A percentile compares a stretch with the other conserved stretches of the same genome.
phyloP scores from a whole-genome alignment of 1,140 invertebrate species.

The Whitmania pigra region DNA sequence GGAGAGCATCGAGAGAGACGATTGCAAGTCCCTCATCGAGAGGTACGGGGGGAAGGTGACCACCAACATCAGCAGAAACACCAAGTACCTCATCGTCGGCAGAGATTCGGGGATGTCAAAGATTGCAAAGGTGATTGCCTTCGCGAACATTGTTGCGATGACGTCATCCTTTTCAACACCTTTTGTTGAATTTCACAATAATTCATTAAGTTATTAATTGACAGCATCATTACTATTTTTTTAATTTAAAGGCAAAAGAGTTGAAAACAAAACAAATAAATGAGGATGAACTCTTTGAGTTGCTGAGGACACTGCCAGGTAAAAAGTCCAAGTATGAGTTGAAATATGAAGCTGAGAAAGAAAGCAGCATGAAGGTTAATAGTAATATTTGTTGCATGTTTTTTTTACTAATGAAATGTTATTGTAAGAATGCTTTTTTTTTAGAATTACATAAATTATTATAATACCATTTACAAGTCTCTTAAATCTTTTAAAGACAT shows the following conservation, averaged over 20 bases:
- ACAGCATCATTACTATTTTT: no score
- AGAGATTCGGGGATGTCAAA: slow-evolving; percentile 71
- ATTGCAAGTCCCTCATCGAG: slow-evolving; percentile 58
- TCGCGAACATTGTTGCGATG: not conserved
- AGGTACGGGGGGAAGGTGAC: slow-evolving; percentile 69
- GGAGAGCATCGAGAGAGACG: slow-evolving; percentile 72
- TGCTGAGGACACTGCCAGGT: slow-evolving; percentile 53
- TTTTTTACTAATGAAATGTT: no score
- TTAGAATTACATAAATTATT: no score
- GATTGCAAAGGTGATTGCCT: slow-evolving; percentile 53
- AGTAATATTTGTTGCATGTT: not conserved
- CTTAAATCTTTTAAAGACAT: no score
- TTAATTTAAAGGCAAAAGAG: slow-evolving; percentile 47
- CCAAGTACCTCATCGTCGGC: slow-evolving; percentile 68
- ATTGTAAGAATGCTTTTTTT: no score
- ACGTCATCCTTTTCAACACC: not conserved
- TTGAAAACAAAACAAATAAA: slow-evolving; percentile 54
- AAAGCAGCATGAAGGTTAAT: slow-evolving; percentile 2
- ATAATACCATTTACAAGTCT: no score
- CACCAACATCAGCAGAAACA: slow-evolving; percentile 60
- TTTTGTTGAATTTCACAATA: not conserved
- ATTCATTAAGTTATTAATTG: not conserved
- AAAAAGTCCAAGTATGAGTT: slow-evolving; percentile 40
- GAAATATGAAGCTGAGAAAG: slow-evolving; percentile 30
- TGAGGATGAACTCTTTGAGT: slow-evolving; percentile 69